These are phyloP conservation scores for Neomonachus schauinslandi DNA, from an alignment of 2,113 vertebrate species.

Conservation along the genomic window DNA sequence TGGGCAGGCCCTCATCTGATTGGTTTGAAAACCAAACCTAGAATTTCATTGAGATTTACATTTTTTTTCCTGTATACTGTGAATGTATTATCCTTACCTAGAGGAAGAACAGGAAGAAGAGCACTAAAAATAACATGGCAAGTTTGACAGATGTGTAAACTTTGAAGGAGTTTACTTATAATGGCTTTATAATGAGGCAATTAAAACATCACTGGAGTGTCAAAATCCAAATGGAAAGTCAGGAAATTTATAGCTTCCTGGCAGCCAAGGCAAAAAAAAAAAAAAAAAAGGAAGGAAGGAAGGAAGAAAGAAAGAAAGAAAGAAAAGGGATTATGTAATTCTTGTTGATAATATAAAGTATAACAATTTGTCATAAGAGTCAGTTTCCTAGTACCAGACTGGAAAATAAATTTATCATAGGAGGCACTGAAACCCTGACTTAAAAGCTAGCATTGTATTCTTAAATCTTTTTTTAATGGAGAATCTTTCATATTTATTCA, in stretches of 20 bases:
- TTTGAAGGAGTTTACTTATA: constrained; percentile 1
- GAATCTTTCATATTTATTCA: neutral
- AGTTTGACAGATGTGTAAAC: constrained; percentile 21
- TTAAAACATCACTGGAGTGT: constrained; percentile 17
- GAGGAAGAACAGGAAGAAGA: neutral
- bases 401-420: neutral
- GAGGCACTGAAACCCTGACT: constrained; percentile 5
- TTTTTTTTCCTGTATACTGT: neutral
- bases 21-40: constrained; percentile 52
- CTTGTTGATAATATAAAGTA: constrained; percentile 14
- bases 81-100: constrained; percentile 17
- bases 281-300: neutral
- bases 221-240: neutral
- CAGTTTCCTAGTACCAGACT: neutral
- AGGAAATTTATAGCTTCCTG: neutral
- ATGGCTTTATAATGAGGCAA: constrained; percentile 38
- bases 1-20: constrained; percentile 14
- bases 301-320: too few relatives aligned
- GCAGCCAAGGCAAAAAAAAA: neutral
- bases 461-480: constrained; percentile 14
- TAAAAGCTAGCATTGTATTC: constrained; percentile 5
- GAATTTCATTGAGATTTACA: constrained; percentile 19
- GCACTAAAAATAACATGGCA: constrained; percentile 1
- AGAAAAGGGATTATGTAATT: neutral
- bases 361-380: constrained; percentile 39